A percentile compares a stretch with the other conserved stretches of the same genome.
phyloP scores from a whole-genome alignment of 2,888 invertebrate genomes.

The Drosophila multiciliata region DNA sequence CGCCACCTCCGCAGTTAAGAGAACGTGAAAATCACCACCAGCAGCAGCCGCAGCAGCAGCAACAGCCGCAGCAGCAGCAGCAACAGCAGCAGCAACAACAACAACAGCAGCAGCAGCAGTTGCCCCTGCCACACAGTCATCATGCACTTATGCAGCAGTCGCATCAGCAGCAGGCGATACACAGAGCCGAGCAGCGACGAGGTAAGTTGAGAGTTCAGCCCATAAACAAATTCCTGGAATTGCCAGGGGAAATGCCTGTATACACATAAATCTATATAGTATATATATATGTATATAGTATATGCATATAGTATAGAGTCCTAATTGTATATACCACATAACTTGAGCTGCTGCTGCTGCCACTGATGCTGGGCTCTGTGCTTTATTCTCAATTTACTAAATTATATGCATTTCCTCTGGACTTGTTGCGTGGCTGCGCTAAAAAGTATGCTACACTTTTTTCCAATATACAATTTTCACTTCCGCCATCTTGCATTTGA shows the following conservation, averaged over 20 bases:
- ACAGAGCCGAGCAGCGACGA: conserved; percentile 71
- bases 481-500: conserved; percentile 17
- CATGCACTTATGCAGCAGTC: conserved; percentile 76
- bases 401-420: conserved; percentile 24
- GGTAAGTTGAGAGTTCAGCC: conserved; percentile 53
- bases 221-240: conserved; percentile 6
- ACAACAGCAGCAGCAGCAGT: conserved; percentile 46
- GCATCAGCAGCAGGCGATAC: conserved; percentile 76
- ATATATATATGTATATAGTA: conserved; percentile 6
- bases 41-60: conserved; percentile 34
- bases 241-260: conserved; percentile 37
- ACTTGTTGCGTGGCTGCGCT: conserved; percentile 56
- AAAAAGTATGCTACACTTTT: conserved; percentile 50
- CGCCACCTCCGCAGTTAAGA: conserved; percentile 53
- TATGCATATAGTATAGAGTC: conserved; percentile 24
- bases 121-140: conserved; percentile 68
- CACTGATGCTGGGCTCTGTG: conserved; percentile 5
- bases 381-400: not conserved
- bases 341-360: conserved; percentile 36
- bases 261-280: conserved; percentile 11
- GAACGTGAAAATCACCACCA: conserved; percentile 52
- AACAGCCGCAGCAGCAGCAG: conserved; percentile 38
- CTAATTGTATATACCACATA: conserved; percentile 41
- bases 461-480: conserved; percentile 4
- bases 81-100: conserved; percentile 43